These are phyloP conservation scores for Amphimallon solstitiale DNA, from an alignment of 2,888 invertebrate genomes.

Conservation along the genomic window DNA sequence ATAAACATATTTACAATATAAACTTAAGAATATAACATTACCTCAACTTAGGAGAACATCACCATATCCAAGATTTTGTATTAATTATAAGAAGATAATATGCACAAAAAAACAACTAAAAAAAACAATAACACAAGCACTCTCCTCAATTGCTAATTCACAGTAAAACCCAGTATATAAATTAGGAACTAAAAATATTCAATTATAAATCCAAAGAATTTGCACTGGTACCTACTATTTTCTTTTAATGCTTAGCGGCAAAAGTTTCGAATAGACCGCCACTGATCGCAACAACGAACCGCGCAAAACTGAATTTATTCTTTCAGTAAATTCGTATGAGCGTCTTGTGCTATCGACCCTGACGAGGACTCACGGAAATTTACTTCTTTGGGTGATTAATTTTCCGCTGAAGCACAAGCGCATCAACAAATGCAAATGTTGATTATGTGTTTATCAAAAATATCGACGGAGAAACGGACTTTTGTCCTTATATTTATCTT, in stretches of 20 bases:
- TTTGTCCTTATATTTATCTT: too few species aligned
- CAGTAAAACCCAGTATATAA: too few species aligned
- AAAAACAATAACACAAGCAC: too few species aligned
- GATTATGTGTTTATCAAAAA: too few species aligned
- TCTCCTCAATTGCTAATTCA: too few species aligned
- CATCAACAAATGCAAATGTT: too few species aligned
- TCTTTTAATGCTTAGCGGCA: not conserved
- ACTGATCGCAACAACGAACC: conserved; percentile 4
- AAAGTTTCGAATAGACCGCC: conserved; percentile 10
- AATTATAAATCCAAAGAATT: too few species aligned
- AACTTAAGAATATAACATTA: not conserved
- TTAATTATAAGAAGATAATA: not conserved
- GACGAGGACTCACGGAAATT: conserved; percentile 23
- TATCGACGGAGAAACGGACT: too few species aligned
- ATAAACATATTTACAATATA: not conserved
- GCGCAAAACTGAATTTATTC: conserved; percentile 35
- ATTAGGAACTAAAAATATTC: too few species aligned
- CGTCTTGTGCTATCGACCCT: conserved; percentile 10
- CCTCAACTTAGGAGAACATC: conserved; percentile 9
- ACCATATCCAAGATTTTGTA: not conserved
- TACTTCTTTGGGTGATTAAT: not conserved
- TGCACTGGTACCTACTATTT: not conserved
- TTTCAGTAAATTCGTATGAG: conserved; percentile 1
- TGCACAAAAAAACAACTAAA: not conserved
- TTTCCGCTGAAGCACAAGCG: too few species aligned